These are phyloP conservation scores for Chaetodon auriga DNA, from an alignment of 2,113 vertebrate genomes.

Conservation along the genomic window DNA sequence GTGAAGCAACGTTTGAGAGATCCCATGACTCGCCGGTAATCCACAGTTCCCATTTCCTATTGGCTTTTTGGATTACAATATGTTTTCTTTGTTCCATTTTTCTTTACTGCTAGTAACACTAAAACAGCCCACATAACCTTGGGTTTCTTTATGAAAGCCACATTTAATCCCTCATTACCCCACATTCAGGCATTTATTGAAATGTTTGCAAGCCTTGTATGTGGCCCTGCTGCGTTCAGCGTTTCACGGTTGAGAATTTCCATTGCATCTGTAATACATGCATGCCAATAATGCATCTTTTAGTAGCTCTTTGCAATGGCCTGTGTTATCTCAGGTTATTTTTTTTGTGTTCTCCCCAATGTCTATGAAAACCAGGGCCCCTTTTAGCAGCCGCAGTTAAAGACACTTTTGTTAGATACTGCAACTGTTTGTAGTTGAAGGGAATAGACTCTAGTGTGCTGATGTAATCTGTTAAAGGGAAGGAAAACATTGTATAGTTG, in stretches of 20 bases:
- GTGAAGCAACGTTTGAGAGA: slow-evolving; percentile 64
- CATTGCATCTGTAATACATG: slow-evolving; percentile 21
- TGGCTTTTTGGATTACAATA: slow-evolving; percentile 70
- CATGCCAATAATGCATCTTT: slow-evolving; percentile 33
- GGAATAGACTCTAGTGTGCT: slow-evolving; percentile 60
- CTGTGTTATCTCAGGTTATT: slow-evolving; percentile 15
- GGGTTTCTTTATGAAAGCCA: slow-evolving; percentile 61
- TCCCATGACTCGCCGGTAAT: slow-evolving; percentile 83
- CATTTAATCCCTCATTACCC: slow-evolving; percentile 78
- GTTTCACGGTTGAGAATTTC: slow-evolving; percentile 24
- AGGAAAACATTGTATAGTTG: slow-evolving; percentile 75
- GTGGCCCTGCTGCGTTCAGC: slow-evolving; percentile 53
- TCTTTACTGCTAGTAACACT: slow-evolving; percentile 58
- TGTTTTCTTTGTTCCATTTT: slow-evolving; percentile 72
- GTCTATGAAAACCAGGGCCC: slow-evolving; percentile 37
- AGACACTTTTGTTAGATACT: slow-evolving; percentile 58
- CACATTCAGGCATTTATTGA: slow-evolving; percentile 65
- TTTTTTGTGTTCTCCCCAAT: slow-evolving; percentile 25
- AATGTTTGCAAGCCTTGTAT: slow-evolving; percentile 66
- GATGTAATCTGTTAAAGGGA: slow-evolving; percentile 77
- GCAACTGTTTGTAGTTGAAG: slow-evolving; percentile 60
- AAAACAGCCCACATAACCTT: slow-evolving; percentile 43
- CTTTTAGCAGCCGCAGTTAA: slow-evolving; percentile 38
- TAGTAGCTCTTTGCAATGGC: slow-evolving; percentile 42
- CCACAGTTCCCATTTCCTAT: slow-evolving; percentile 57